Base-by-base conservation (phyloP, 2,888 invertebrate genomes). In the Tetheella fluctuosa region DNA sequence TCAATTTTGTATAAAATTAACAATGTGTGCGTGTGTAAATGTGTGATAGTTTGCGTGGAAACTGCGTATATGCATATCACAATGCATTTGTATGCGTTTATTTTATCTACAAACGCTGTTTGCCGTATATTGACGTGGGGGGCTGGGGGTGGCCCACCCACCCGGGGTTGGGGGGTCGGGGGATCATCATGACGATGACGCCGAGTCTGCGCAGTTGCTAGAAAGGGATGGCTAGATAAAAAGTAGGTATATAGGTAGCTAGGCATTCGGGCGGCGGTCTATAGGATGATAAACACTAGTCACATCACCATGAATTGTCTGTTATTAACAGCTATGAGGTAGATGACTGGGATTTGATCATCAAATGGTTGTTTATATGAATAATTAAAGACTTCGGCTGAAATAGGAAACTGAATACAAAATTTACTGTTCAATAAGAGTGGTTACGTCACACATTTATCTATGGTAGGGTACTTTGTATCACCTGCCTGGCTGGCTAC, bases 1-100 rank as follows among this genome's bases (percentile, higher is more conserved):
- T 83, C 84, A 86, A 90, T 89, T 91, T 89, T 88, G 88, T 89
- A 88, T 88, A 89, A 89, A 83, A 79, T 75, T 53, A 60, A 23
- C 4, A 17, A 0, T 57, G 77, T 81, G 79, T 79, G 81, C 60
- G 73, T 65, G 59, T 56, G 48, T 25, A 54, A 59, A 55, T 62
- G 58, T 67, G 70, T 59, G 67, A 56, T 56, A 60, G 63, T 69
- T 74, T 75, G 61, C 60, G 72, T 80, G 62, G 10, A 7, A 48
- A 10, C 48, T 48, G 48, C 48, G 48, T 48, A 48, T 52, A 57
- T 64, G 68, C 60, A 66, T 65, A 65, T 65, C 59, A 61, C 57
- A 60, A 28, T 69, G 60, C 58, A 53, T 48, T 48, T 54, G 69
- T 77, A 74, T 83, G 85, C 42, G 87, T 87, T 84, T 87, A 86